These are phyloP conservation scores for Macquaria ambigua DNA, from an alignment of 2,113 vertebrate species.

Conservation along the genomic window DNA sequence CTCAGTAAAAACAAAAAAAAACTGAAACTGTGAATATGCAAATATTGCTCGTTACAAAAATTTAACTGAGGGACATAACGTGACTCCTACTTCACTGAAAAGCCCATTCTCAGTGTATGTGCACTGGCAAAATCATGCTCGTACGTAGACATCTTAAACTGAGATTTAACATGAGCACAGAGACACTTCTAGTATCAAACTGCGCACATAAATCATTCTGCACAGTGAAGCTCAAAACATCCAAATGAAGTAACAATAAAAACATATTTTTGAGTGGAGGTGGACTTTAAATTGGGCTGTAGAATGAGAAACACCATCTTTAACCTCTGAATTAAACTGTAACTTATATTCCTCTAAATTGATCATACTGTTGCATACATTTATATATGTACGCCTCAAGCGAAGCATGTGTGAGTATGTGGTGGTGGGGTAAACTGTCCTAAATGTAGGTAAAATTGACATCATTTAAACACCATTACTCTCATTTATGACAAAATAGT, in stretches of 20 bases:
- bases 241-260: neutral
- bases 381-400: neutral
- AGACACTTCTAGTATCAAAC: neutral
- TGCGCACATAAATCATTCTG: neutral
- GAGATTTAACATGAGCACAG: neutral
- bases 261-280: neutral
- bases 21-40: neutral
- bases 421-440: neutral
- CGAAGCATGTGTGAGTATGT: too few relatives aligned
- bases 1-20: too few relatives aligned
- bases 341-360: neutral
- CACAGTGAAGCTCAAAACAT: neutral
- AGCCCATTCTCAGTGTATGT: neutral
- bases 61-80: neutral
- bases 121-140: neutral
- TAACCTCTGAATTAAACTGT: neutral
- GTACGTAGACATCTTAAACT: neutral
- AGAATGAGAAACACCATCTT: neutral
- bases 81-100: neutral
- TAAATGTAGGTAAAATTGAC: neutral
- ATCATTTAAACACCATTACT: neutral
- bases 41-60: neutral
- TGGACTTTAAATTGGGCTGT: too few relatives aligned
- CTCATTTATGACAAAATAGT: constrained; percentile 14
- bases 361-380: neutral